Base-by-base conservation (phyloP, 2,113 vertebrate genomes). In the Cardinalis cardinalis region DNA sequence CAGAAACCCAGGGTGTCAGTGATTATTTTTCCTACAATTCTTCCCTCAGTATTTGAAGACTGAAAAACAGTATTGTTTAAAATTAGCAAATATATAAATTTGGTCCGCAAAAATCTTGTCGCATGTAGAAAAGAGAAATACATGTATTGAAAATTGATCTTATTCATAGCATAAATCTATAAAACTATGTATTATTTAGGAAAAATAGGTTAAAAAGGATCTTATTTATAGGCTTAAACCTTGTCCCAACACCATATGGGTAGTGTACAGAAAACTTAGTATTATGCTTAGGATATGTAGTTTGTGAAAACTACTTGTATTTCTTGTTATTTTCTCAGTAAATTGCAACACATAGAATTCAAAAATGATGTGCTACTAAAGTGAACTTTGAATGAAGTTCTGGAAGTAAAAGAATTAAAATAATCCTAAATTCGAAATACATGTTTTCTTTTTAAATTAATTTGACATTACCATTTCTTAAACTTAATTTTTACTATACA, bases 211-310 rank as follows among this genome's bases (percentile, higher is more conserved):
- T 98, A 98, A 98, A 98, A 98, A 97, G 89, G 88, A 94, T 96
- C 87, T 95, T 76, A 97, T 98, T 98, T 98, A 98, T 98, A 98
- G 97, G 97, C 96, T 97, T 97, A 98, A 98, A 98, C 97, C 96
- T 97, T 96, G 95, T 97, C 92, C 92, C 95, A 95, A 84, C 92
- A 93, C 97, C 97, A 48, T 78, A 80, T 0, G 1, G 88, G 94
- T 93, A 96, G 96, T 98, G 87, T 93, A 72, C 71, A 95, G 91
- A 92, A 82, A 91, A 88, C 36, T 72, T 61, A 74, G 7, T 88
- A 65, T 49, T 92, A 88, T 53, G 75, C 65, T 91, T 77, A 74
- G 56, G 55, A 40, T 36, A 55, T 32, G 89, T 64, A 93, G 92
- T 86, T 89, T 91, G 69, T 92, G 82, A 74, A 92, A 95, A 91